Evolutionary conservation across 2,888 invertebrate genomes (phyloP), one percentile per base, ranked within the genome.

Genomic region (Yponomeuta evonymella): DNA sequence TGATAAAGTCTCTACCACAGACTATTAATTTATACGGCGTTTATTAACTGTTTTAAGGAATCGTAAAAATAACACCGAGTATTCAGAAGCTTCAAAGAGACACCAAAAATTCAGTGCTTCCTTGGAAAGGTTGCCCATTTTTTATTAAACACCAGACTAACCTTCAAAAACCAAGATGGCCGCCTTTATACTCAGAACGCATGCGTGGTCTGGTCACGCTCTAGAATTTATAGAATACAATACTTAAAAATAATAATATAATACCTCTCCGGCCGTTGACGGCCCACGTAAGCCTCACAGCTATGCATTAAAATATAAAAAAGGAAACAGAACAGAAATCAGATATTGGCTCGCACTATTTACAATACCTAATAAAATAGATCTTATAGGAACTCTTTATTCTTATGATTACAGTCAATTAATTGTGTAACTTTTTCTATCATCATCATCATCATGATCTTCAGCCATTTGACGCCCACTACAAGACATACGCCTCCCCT

Each of bases 121-220:
- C 2, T 23, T 58, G 12, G 29, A 70, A 58, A 58, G 64, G 33
- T 48, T 48, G 48, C 48, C 36, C 67, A 65, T 23, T 64, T 70
- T 72, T 72, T 72, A 79, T 76, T 75, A 76, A 79, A 76, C 76
- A 83, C 79, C 79, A 76, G 81, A 90, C 90, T 90, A 85, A 90
- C 90, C 91, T 91, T 83, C 82, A 81, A 81, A 75, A 78, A 82
- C 29, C 83, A 88, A 87, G 89, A 87, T 87, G 90, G 85, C 88
- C 81, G 83, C 82, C 80, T 85, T 83, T 84, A 79, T 84, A 85
- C 83, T 85, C 85, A 85, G 83, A 81, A 83, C 85, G 83, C 89
- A 89, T 90, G 89, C 89, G 87, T 85, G 84, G 87, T 92, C 91
- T 43, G 87, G 87, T 92, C 91, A 92, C 89, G 90, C 87, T 90